A percentile compares a stretch with the other conserved stretches of the same genome.
These are phyloP conservation scores for Philhelius pedissequus DNA, from an alignment of 2,888 invertebrate genomes.

Conservation along the genomic window DNA sequence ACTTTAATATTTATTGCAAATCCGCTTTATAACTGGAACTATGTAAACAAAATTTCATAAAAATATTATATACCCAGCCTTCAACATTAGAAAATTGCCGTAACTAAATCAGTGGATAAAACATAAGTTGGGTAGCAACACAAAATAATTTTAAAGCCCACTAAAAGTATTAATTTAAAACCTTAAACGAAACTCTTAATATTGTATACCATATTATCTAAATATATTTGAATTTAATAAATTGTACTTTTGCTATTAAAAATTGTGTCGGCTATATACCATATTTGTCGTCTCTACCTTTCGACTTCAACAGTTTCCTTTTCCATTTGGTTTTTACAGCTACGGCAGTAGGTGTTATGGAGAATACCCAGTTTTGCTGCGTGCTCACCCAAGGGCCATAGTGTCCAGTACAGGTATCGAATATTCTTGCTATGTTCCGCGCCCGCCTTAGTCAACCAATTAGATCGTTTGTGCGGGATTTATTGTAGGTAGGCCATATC, in stretches of 20 bases:
- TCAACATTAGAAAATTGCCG: neutral
- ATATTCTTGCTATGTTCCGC: too few relatives aligned
- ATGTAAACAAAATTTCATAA: neutral
- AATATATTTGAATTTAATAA: neutral
- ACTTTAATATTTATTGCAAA: too few relatives aligned
- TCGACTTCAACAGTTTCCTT: slow-evolving; percentile 18
- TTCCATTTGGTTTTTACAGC: too few relatives aligned
- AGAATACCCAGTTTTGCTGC: too few relatives aligned
- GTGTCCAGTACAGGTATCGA: too few relatives aligned
- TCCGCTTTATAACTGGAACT: neutral
- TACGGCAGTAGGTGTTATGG: too few relatives aligned
- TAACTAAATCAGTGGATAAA: neutral
- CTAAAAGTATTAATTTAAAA: neutral
- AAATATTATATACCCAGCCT: neutral
- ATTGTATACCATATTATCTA: too few relatives aligned
- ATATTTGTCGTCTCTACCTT: neutral
- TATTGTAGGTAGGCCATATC: too few relatives aligned
- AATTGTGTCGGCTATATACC: neutral
- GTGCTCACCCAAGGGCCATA: too few relatives aligned
- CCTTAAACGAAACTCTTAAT: too few relatives aligned
- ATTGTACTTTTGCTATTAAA: neutral
- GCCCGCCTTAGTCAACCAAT: too few relatives aligned
- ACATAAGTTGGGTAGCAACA: neutral
- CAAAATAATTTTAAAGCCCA: neutral
- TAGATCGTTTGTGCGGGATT: too few relatives aligned